These are phyloP conservation scores for Muntiacus reevesi DNA, from an alignment of 2,113 vertebrate genomes.

Conservation along the genomic window DNA sequence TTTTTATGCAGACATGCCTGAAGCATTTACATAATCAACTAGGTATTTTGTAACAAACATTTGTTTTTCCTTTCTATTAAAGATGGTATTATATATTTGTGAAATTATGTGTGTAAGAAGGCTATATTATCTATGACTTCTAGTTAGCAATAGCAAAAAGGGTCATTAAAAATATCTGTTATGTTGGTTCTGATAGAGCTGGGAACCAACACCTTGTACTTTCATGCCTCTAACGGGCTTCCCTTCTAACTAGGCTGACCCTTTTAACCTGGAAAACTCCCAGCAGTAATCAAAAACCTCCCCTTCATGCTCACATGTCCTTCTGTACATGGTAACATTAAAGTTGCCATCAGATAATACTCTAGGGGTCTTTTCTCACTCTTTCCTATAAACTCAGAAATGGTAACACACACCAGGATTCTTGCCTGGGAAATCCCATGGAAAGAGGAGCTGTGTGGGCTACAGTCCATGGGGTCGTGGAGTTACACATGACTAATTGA, in stretches of 20 bases:
- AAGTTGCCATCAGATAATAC: neutral
- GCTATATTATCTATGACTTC: neutral
- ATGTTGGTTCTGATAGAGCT: neutral
- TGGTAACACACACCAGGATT: neutral
- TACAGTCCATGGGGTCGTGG: neutral
- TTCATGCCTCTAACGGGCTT: neutral
- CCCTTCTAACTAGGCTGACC: neutral
- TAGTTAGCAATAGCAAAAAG: neutral
- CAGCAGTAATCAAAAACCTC: neutral
- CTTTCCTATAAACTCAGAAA: neutral
- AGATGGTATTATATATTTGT: neutral
- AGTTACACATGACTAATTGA: neutral
- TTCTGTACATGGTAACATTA: neutral
- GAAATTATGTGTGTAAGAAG: neutral
- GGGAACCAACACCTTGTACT: neutral
- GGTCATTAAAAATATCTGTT: neutral
- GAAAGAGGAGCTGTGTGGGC: neutral
- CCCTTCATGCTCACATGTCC: neutral
- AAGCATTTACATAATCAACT: neutral
- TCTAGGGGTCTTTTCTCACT: neutral
- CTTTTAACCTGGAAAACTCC: neutral
- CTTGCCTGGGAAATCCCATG: neutral
- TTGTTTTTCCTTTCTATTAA: neutral
- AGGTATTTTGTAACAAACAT: neutral
- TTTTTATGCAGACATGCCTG: neutral